Percentiles rank a stretch among this genome's conserved stretches.
Conservation (phyloP, 2,888 invertebrate species). For the Cephus pulcher region DNA sequence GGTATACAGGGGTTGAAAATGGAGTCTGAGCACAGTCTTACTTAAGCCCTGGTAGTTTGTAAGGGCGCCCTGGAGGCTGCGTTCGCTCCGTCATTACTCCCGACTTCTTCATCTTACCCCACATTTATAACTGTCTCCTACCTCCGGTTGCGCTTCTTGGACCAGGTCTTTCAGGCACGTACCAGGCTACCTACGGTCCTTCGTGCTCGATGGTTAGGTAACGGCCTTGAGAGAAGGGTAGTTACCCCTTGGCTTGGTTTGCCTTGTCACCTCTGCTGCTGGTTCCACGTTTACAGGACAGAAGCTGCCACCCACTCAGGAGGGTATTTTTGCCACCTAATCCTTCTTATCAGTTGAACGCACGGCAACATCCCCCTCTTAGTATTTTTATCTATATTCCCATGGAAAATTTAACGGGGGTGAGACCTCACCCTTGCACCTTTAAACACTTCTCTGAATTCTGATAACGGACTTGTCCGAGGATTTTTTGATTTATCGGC, state of each 20-base stretch:
- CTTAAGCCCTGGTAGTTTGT: slow-evolving; percentile 23
- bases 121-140: slow-evolving; percentile 22
- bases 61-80: slow-evolving; percentile 19
- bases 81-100: slow-evolving; percentile 24
- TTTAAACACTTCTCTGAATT: too few relatives aligned
- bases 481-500: too few relatives aligned
- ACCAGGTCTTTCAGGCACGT: too few relatives aligned
- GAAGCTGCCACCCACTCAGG: not conserved
- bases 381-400: too few relatives aligned
- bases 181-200: too few relatives aligned
- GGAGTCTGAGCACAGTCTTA: slow-evolving; percentile 20
- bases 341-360: slow-evolving; percentile 24
- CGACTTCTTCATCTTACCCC: slow-evolving; percentile 22
- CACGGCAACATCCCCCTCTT: slow-evolving; percentile 12
- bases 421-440: too few relatives aligned
- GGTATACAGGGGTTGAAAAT: slow-evolving; percentile 10
- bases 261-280: too few relatives aligned
- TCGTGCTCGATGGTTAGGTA: too few relatives aligned
- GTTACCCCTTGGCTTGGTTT: not conserved
- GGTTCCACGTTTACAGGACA: too few relatives aligned
- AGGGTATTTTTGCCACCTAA: slow-evolving; percentile 20
- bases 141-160: slow-evolving; percentile 14
- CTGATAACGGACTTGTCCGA: too few relatives aligned
- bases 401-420: too few relatives aligned
- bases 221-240: not conserved